phyloP scores from a whole-genome alignment of 2,888 invertebrate genomes.

The Brachyptera risi region DNA sequence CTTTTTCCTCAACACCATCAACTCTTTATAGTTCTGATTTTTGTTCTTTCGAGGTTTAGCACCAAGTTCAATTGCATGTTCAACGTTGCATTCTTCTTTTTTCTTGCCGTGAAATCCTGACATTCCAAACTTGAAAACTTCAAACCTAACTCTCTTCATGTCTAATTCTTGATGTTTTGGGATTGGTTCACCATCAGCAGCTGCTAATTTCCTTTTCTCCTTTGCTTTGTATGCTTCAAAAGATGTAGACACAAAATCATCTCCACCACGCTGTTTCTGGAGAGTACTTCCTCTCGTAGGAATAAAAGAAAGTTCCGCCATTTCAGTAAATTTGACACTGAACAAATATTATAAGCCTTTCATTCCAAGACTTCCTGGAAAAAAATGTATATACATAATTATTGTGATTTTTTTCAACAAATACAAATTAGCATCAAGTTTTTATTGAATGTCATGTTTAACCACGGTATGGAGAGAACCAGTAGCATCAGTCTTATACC shows the following conservation, averaged over 20 bases:
- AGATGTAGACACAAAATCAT: not conserved
- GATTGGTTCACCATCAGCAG: not conserved
- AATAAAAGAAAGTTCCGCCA: constrained; percentile 11
- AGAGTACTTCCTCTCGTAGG: not conserved
- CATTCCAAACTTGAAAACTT: constrained; percentile 81
- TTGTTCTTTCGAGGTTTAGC: constrained; percentile 72
- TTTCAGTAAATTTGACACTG: too few species aligned
- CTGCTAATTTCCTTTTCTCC: not conserved
- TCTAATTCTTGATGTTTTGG: constrained; percentile 57
- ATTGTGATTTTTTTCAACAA: too few species aligned
- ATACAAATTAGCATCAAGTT: too few species aligned
- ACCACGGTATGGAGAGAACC: too few species aligned
- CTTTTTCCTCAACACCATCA: constrained; percentile 56
- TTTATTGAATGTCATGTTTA: too few species aligned
- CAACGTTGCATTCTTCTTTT: constrained; percentile 73
- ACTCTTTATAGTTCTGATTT: constrained; percentile 68
- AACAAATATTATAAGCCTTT: too few species aligned
- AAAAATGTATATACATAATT: too few species aligned
- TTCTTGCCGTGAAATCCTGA: constrained; percentile 65
- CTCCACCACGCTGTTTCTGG: not conserved
- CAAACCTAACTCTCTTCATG: constrained; percentile 72
- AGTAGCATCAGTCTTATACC: too few species aligned
- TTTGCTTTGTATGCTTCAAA: not conserved
- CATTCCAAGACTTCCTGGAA: too few species aligned
- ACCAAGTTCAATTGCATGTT: constrained; percentile 73